Conservation (phyloP, 2,113 vertebrate genomes). For the Chaetops frenatus region DNA sequence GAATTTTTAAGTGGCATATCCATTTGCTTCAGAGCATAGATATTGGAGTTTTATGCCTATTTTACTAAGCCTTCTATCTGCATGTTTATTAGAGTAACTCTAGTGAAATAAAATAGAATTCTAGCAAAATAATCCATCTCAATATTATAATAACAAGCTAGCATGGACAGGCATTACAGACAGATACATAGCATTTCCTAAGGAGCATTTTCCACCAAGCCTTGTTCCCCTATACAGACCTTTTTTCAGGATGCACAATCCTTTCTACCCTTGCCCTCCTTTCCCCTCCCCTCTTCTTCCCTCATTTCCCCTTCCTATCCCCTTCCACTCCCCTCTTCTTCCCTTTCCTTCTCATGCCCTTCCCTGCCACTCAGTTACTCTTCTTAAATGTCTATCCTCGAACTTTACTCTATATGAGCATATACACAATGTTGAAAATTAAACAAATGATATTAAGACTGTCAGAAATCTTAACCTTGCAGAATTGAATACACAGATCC, state of each 20-base stretch:
- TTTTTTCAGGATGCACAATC: neutral
- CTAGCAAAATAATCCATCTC: neutral
- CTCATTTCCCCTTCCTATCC: neutral
- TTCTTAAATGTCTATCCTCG: neutral
- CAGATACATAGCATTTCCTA: neutral
- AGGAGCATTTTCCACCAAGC: neutral
- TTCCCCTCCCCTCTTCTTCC: neutral
- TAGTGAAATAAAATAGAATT: neutral
- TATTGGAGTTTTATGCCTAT: neutral
- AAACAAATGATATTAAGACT: neutral
- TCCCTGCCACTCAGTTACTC: fast-evolving
- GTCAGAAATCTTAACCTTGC: neutral
- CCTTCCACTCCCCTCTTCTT: too few relatives aligned
- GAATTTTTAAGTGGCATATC: neutral
- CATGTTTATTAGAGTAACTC: neutral
- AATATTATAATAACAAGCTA: neutral
- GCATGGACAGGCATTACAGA: neutral
- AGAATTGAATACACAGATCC: neutral
- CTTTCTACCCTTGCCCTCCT: neutral
- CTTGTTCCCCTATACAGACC: neutral
- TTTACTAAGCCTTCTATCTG: neutral
- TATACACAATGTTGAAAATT: neutral
- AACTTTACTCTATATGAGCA: neutral
- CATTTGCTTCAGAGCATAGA: neutral
- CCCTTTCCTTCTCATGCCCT: fast-evolving